Base-by-base conservation (phyloP, 2,797 vertebrate genomes). In the Girardinus metallicus region DNA sequence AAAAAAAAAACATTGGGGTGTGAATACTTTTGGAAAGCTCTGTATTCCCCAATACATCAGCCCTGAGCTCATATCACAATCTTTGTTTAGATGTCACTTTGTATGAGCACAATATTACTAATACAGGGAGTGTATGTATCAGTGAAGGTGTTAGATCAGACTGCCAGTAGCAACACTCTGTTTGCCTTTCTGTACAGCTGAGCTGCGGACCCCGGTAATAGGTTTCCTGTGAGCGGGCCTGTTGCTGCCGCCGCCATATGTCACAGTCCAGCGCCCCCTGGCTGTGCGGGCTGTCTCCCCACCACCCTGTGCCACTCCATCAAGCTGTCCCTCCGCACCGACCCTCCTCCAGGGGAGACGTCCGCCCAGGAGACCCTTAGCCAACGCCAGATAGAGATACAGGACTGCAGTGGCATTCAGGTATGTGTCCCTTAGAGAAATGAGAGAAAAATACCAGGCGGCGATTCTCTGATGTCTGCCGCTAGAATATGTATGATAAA, bases 211-310 rank as follows among this genome's bases (percentile, higher is more conserved):
- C 79, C 81, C 85, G 85, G 91, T 95, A 94, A 95, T 94, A 94
- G 92, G 89, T 94, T 95, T 94, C 88, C 81, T 92, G 89, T 49
- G 89, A 92, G 89, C 89, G 90, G 88, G 82, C 85, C 90, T 86
- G 91, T 89, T 89, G 85, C 87, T 81, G 87, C 92, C 87, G 49
- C 87, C 86, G 87, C 89, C 88, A 95, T 94, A 91, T 94, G 95
- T 95, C 94, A 95, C 94, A 94, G 91, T 91, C 93, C 87, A 89
- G 87, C 84, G 91, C 88, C 91, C 91, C 82, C 82, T 80, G 89
- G 90, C 91, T 85, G 72, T 79, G 83, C 44, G 73, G 82, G 74
- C 87, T 87, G 92, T 93, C 94, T 90, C 84, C 73, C 84, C 82
- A 70, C 84, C 80, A 39, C 89, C 87, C 91, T 90, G 82, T 70